Conservation (phyloP, 2,113 vertebrate species). For the Chinchilla lanigera region DNA sequence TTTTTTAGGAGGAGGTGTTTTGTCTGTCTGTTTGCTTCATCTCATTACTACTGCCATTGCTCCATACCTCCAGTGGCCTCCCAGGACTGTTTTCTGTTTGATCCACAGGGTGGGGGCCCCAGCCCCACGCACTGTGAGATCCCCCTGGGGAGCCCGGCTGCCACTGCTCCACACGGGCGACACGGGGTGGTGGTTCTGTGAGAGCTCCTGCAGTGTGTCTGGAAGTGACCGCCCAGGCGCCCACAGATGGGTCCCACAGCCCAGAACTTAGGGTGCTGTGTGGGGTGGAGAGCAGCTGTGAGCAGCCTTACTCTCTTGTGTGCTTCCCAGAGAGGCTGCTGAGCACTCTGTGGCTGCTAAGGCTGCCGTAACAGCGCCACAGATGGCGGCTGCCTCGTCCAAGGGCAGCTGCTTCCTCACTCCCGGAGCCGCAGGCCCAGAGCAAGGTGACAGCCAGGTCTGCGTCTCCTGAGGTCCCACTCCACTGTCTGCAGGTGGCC, state of each 20-base stretch:
- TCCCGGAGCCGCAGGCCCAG: not conserved
- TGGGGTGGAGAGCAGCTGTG: not conserved
- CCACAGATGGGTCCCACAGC: not conserved
- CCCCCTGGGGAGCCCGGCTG: not conserved
- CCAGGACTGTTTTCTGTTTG: not conserved
- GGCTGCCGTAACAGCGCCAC: not conserved
- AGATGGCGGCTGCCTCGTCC: not conserved
- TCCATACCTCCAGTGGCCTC: not conserved
- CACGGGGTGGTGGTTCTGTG: not conserved
- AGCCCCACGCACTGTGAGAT: not conserved
- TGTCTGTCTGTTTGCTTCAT: not conserved
- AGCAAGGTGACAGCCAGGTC: not conserved
- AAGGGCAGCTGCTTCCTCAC: not conserved
- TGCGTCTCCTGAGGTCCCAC: not conserved
- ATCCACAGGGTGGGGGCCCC: not conserved
- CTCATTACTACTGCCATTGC: not conserved
- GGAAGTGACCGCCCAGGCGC: not conserved
- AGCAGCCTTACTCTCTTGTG: not conserved
- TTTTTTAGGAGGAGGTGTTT: not conserved
- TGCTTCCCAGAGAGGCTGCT: not conserved
- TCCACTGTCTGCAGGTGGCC: not conserved
- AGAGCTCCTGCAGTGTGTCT: not conserved
- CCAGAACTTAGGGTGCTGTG: not conserved
- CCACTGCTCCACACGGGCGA: not conserved
- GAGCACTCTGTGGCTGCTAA: not conserved